phyloP scores from a whole-genome alignment of 2,888 invertebrate species.

The Volucella inanis region DNA sequence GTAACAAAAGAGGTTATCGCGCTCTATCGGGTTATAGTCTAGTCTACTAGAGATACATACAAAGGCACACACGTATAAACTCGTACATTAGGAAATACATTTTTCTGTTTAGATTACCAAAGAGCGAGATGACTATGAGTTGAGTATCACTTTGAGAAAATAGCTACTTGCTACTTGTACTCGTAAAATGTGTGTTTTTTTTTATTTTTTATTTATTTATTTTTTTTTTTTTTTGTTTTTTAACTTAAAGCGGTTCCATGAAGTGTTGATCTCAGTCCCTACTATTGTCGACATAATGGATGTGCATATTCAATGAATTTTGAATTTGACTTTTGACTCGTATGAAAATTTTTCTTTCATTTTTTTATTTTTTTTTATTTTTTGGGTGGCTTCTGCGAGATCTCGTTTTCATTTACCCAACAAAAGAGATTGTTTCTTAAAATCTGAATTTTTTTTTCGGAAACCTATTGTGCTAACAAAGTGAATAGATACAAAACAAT shows the following conservation, averaged over 20 bases:
- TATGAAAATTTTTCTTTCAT: too few relatives aligned
- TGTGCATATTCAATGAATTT: slow-evolving; percentile 67
- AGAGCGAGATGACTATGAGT: slow-evolving; percentile 25
- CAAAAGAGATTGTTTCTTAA: slow-evolving; percentile 13
- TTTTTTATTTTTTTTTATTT: background rate
- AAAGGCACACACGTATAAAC: slow-evolving; percentile 53
- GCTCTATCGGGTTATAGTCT: slow-evolving; percentile 7
- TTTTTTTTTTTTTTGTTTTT: background rate
- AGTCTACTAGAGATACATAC: slow-evolving; percentile 56
- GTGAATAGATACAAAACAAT: slow-evolving; percentile 16
- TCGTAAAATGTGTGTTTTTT: too few relatives aligned
- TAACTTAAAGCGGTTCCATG: slow-evolving; percentile 10
- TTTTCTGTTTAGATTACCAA: slow-evolving; percentile 15
- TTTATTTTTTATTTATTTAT: background rate
- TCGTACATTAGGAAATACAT: slow-evolving; percentile 36
- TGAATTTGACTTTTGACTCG: slow-evolving; percentile 50
- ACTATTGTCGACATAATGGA: slow-evolving; percentile 39
- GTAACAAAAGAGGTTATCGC: too few relatives aligned
- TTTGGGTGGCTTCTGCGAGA: background rate
- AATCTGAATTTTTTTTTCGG: background rate
- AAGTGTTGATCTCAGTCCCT: slow-evolving; percentile 1
- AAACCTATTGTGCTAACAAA: slow-evolving; percentile 25
- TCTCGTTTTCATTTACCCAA: slow-evolving; percentile 16
- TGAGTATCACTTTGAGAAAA: slow-evolving; percentile 45
- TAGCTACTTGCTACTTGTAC: slow-evolving; percentile 50